Conservation (phyloP, 2,113 vertebrate species). For the Melanocharis versteri region DNA sequence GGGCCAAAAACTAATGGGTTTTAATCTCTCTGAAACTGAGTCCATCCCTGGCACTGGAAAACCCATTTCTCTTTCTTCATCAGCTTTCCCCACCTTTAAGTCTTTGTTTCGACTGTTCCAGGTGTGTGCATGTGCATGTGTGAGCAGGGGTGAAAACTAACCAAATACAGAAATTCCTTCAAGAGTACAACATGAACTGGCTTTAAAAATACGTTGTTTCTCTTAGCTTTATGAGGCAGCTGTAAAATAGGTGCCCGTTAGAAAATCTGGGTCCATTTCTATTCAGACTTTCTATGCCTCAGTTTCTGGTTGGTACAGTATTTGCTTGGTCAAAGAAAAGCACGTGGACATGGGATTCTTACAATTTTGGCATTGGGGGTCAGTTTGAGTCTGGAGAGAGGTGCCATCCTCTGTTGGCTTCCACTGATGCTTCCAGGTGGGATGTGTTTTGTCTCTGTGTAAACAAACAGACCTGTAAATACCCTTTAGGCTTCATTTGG, state of each 20-base stretch:
- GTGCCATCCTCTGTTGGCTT: background rate
- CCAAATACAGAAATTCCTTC: background rate
- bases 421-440: background rate
- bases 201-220: background rate
- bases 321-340: background rate
- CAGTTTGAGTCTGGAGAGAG: background rate
- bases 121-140: accelerated
- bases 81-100: background rate
- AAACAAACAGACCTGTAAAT: background rate
- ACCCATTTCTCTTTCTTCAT: background rate
- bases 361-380: background rate
- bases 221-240: background rate
- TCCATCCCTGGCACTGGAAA: background rate
- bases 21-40: background rate
- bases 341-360: accelerated
- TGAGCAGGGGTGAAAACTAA: background rate
- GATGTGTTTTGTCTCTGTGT: background rate
- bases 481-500: background rate
- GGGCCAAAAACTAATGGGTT: background rate
- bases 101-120: background rate
- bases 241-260: background rate
- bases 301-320: background rate
- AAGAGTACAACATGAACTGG: background rate
- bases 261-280: background rate
- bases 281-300: background rate